These are phyloP conservation scores for Cyclura pinguis DNA, from an alignment of 2,797 vertebrate species.

Conservation along the genomic window DNA sequence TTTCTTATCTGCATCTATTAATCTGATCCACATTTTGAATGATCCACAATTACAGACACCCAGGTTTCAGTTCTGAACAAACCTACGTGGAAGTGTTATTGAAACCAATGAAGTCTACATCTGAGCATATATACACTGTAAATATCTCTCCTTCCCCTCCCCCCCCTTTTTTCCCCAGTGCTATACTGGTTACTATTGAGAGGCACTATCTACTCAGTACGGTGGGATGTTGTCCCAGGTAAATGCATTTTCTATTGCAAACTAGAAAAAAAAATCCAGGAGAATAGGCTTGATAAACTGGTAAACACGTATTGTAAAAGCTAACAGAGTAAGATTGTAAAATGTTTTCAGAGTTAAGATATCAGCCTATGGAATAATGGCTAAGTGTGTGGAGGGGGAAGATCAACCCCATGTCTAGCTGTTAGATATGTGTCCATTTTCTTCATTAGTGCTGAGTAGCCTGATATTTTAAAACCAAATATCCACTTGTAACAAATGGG, in stretches of 20 bases:
- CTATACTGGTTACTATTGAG: background rate
- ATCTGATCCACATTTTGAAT: background rate
- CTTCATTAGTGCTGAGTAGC: background rate
- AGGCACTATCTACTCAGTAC: background rate
- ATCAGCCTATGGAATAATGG: background rate
- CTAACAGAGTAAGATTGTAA: background rate
- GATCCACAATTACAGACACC: background rate
- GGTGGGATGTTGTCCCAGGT: background rate
- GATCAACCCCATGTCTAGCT: background rate
- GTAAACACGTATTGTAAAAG: background rate
- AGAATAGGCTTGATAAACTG: background rate
- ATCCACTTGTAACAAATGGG: background rate
- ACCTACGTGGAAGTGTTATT: background rate
- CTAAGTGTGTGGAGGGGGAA: background rate
- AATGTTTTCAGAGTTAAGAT: background rate
- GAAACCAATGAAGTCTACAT: too few relatives aligned
- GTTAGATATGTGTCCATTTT: background rate
- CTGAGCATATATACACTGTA: background rate
- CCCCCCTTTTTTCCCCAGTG: background rate
- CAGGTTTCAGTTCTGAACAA: background rate
- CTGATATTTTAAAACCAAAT: constrained; percentile 8
- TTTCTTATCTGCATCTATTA: background rate
- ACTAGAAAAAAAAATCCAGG: background rate
- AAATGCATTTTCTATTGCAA: background rate
- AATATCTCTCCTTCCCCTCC: background rate